Conservation (phyloP, 2,113 vertebrate species). For the Ceratotherium simum region DNA sequence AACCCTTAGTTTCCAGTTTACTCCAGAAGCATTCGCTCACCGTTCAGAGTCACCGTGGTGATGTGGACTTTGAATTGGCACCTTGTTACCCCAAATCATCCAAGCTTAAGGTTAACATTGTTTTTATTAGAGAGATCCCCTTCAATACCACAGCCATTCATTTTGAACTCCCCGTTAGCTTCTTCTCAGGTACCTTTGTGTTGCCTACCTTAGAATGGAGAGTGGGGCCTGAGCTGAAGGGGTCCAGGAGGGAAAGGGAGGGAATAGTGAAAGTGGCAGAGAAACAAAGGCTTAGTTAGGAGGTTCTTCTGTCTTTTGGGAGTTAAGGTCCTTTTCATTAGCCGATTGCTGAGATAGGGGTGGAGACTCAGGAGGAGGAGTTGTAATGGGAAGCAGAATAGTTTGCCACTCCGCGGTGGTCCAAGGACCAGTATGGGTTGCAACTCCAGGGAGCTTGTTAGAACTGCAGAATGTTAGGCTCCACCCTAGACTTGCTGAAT, state of each 20-base stretch:
- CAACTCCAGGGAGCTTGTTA: background rate
- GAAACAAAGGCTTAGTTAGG: conserved; percentile 63
- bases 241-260: background rate
- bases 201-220: conserved; percentile 14
- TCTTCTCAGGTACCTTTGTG: background rate
- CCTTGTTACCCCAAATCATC: background rate
- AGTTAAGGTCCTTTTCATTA: conserved; percentile 54
- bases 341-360: conserved; percentile 21
- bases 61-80: conserved; percentile 37
- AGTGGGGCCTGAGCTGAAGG: background rate
- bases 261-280: background rate
- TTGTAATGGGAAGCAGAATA: background rate
- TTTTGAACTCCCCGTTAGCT: background rate
- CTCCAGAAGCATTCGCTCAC: conserved; percentile 3
- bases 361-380: background rate
- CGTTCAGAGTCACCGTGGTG: background rate
- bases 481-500: background rate
- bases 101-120: background rate
- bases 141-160: conserved; percentile 11
- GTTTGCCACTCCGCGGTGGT: background rate
- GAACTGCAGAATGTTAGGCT: background rate
- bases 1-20: conserved; percentile 26
- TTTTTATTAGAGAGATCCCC: background rate
- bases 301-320: conserved; percentile 1
- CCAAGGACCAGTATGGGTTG: background rate